phyloP scores from a whole-genome alignment of 2,888 invertebrate genomes.

The Lomographa bimaculata region DNA sequence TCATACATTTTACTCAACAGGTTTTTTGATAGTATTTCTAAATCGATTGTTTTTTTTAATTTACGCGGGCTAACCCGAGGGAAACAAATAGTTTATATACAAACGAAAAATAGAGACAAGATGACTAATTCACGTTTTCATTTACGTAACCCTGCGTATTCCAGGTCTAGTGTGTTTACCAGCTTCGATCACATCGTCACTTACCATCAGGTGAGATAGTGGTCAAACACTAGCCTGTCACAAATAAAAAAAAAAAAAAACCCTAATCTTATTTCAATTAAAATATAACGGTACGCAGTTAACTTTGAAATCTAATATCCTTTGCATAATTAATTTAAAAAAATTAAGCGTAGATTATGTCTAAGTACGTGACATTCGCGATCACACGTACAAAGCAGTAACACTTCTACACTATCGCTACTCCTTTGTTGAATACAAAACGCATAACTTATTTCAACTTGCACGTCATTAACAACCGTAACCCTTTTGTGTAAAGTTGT shows the following conservation, averaged over 20 bases:
- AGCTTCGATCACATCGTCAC: too few relatives aligned
- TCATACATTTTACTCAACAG: too few relatives aligned
- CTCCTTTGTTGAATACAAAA: constrained; percentile 52
- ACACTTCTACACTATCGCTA: constrained; percentile 61
- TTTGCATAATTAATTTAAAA: constrained; percentile 39
- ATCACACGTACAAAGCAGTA: constrained; percentile 64
- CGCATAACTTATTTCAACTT: constrained; percentile 27
- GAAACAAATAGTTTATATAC: too few relatives aligned
- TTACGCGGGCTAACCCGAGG: too few relatives aligned
- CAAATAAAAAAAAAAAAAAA: constrained; percentile 2
- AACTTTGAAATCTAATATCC: constrained; percentile 32
- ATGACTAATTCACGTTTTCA: too few relatives aligned
- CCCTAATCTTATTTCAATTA: constrained; percentile 26
- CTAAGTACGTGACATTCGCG: constrained; percentile 63
- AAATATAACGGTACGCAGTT: constrained; percentile 29
- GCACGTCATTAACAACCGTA: constrained; percentile 29
- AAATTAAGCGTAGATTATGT: constrained; percentile 52
- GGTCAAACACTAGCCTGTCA: background rate
- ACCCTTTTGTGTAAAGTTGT: constrained; percentile 19
- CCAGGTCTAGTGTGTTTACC: too few relatives aligned
- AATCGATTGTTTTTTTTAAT: too few relatives aligned
- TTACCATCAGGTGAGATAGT: too few relatives aligned
- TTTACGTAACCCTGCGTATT: too few relatives aligned
- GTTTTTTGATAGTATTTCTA: too few relatives aligned
- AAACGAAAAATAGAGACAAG: too few relatives aligned